Evolutionary conservation across 2,888 invertebrate species (phyloP), one percentile per base, ranked within the genome.

Genomic region (Agrochola circellaris): DNA sequence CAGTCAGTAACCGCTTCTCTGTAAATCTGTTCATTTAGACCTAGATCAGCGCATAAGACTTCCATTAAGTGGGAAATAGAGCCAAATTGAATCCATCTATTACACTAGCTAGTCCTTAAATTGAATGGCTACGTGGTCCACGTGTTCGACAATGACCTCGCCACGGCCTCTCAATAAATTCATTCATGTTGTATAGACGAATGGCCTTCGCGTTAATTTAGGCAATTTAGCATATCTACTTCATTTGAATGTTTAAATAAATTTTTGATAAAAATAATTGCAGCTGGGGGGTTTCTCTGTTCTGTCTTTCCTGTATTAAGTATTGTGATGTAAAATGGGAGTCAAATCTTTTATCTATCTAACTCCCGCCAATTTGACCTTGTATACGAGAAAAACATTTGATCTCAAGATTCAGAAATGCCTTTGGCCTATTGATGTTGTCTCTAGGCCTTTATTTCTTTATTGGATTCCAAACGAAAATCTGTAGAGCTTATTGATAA

Each of bases 161-260:
- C 38, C 70, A 74, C 80, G 87, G 87, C 90, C 91, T 92, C 89
- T 90, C 88, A 87, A 90, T 90, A 89, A 90, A 90, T 90, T 90
- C 90, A 90, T 92, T 93, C 90, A 90, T 89, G 81, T 77, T 87
- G 76, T 71, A 77, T 77, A 77, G 64, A 73, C 80, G 71, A 70
- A 81, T 79, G 90, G 73, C 94, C 93, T 93, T 92, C 91, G 77
- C 67, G 85, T 83, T 89, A 91, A 92, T 92, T 93, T 89, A 81
- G 87, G 76, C 86, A 90, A 92, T 92, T 93, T 92, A 90, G 87
- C 89, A 60, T 73, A 89, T 82, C 70, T 62, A 78, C 61, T 84
- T 83, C 76, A 82, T 87, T 85, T 80, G 82, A 65, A 76, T 77
- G 51, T 73, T 66, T 62, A 13, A 2, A n/a, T 73, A 65, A 15